Evolutionary conservation across 2,113 vertebrate genomes (phyloP).

Genomic region (Seriola quinqueradiata): DNA sequence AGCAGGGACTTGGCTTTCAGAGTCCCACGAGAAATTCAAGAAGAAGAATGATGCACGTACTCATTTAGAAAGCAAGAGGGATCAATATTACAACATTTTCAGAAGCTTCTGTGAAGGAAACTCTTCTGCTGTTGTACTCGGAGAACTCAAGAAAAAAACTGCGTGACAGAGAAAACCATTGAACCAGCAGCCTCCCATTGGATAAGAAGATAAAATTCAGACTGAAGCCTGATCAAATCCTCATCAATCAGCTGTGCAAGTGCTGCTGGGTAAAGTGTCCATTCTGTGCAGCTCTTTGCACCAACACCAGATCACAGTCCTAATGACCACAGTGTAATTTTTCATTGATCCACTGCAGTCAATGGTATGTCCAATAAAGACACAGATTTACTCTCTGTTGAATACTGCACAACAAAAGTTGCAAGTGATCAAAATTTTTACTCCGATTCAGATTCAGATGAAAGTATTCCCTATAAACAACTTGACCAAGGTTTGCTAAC

Average conservation of each 20-base stretch:
- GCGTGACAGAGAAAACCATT: slow-evolving; percentile 29
- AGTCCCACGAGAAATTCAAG: slow-evolving; percentile 69
- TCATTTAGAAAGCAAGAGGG: slow-evolving; percentile 77
- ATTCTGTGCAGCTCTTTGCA: slow-evolving; percentile 76
- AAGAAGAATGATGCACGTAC: slow-evolving; percentile 63
- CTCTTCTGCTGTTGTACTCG: slow-evolving; percentile 75
- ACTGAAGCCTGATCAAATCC: slow-evolving; percentile 42
- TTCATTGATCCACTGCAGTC: slow-evolving; percentile 57
- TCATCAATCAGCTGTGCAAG: slow-evolving; percentile 65
- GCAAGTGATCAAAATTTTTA: not conserved
- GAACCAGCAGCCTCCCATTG: accelerated
- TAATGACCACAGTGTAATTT: slow-evolving; percentile 47
- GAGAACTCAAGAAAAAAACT: not conserved
- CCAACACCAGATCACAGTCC: slow-evolving; percentile 63
- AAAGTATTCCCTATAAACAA: slow-evolving; percentile 10
- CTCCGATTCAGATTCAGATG: accelerated
- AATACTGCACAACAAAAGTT: slow-evolving; percentile 68
- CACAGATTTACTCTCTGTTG: too few species aligned
- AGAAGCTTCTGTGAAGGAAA: slow-evolving; percentile 76
- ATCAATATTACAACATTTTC: slow-evolving; percentile 79
- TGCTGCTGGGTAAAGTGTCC: slow-evolving; percentile 80
- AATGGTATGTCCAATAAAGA: not conserved
- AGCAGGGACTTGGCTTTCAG: slow-evolving; percentile 55
- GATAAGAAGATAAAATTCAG: not conserved
- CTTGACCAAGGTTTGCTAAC: not conserved